Base-by-base conservation (phyloP, 2,888 invertebrate genomes). In the Spilosoma lubricipeda region DNA sequence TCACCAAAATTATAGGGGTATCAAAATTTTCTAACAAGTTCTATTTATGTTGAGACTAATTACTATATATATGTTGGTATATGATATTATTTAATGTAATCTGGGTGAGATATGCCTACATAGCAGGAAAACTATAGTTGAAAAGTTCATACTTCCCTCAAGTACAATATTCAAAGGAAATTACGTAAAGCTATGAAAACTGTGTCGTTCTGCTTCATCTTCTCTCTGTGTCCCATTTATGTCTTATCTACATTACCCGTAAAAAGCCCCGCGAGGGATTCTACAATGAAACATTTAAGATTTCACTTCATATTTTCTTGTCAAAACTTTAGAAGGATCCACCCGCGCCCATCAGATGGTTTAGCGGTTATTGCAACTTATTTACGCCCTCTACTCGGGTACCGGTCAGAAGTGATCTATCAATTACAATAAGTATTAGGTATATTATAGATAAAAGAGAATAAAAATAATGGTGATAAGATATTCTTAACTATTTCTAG, bases 221-320 rank as follows among this genome's bases (percentile, higher is more conserved):
- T 59, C 72, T 71, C 45, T 65, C 78, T 63, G 63, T 67, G 45
- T 20, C 11, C 64, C 71, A 71, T 73, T 75, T 76, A 70, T 67
- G 77, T 78, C 83, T 85, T 85, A 85, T 85, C 84, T 84, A 72
- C 78, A 76, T 84, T 80, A 80, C 82, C 74, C 77, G 75, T 82
- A 81, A 84, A 83, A 83, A 81, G 77, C 73, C 64, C 48, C 45
- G 23, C 33, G 42, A 70, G 70, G 39, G 20, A 27, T 56, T 70
- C 36, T 70, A 56, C 56, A 70, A 56, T 56, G 36, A 56, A 70
- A 27, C 63, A 63, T 63, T 56, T 36, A 56, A 70, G 56, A 56
- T 56, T 52, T 36, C 52, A 52, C 36, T 33, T 33, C 23, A n/a
- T 20, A 56, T n/a, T 39, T 27, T 59, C 69, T 70, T 70, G 39